A percentile compares a stretch with the other conserved stretches of the same genome.
Evolutionary conservation across 2,888 invertebrate species (phyloP).

Genomic region (Polydrusus pterygomalis): DNA sequence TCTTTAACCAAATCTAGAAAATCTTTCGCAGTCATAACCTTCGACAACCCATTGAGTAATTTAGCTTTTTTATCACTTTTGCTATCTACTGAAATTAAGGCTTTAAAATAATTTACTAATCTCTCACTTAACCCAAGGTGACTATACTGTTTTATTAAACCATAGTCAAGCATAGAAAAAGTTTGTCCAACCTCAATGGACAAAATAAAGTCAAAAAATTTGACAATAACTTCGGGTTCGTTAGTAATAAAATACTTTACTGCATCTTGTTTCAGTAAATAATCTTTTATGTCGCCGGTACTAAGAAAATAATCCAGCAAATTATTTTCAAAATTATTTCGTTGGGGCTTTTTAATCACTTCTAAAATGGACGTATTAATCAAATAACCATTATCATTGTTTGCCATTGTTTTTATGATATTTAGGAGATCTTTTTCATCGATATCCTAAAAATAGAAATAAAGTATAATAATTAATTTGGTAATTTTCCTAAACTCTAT

Average conservation of each 20-base stretch:
- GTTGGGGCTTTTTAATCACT: not conserved
- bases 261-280: not conserved
- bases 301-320: conserved; percentile 2
- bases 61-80: not conserved
- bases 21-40: conserved; percentile 55
- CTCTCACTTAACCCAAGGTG: conserved; percentile 32
- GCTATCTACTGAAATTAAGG: conserved; percentile 22
- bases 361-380: not conserved
- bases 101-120: conserved; percentile 34
- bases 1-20: conserved; percentile 50
- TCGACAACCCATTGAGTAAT: conserved; percentile 42
- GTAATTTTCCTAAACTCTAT: no score
- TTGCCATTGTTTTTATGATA: not conserved
- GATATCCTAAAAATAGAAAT: conserved; percentile 8
- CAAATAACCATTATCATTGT: not conserved
- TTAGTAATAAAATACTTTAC: not conserved
- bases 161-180: not conserved
- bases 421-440: not conserved
- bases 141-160: conserved; percentile 14
- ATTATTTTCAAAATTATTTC: conserved; percentile 2
- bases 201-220: conserved; percentile 15
- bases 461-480: not conserved
- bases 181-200: not conserved
- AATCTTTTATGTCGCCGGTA: not conserved
- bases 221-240: conserved; percentile 16